Conservation (phyloP, 2,888 invertebrate species). For the Drosophila rubida region DNA sequence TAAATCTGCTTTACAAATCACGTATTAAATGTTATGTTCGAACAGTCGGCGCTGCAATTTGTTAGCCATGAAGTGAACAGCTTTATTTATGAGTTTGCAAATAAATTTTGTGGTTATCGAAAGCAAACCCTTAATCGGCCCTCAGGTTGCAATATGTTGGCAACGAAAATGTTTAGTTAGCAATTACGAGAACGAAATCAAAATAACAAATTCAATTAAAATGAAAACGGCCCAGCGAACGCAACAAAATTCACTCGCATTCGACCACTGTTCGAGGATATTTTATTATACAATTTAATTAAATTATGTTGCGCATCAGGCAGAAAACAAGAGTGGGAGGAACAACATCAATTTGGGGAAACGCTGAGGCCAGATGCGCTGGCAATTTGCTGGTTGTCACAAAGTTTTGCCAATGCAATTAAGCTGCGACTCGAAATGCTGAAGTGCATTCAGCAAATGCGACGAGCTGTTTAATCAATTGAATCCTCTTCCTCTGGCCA, state of each 20-base stretch:
- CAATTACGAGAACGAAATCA: constrained; percentile 8
- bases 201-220: constrained; percentile 24
- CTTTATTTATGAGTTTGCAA: not conserved
- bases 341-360: not conserved
- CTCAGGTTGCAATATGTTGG: not conserved
- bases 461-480: constrained; percentile 51
- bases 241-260: constrained; percentile 20
- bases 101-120: not conserved
- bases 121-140: not conserved
- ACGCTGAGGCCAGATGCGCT: constrained; percentile 37
- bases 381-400: constrained; percentile 59
- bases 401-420: constrained; percentile 71
- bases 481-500: constrained; percentile 7
- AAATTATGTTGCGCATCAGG: constrained; percentile 47
- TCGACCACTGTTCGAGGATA: constrained; percentile 32
- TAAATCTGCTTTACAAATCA: not conserved
- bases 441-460: constrained; percentile 42
- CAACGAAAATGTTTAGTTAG: constrained; percentile 16
- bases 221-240: constrained; percentile 34
- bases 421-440: constrained; percentile 33
- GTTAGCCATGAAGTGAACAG: not conserved
- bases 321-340: not conserved
- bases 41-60: not conserved
- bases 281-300: constrained; percentile 58
- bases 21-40: not conserved